Conservation (phyloP, 2,797 vertebrate genomes). For the Falco cherrug region DNA sequence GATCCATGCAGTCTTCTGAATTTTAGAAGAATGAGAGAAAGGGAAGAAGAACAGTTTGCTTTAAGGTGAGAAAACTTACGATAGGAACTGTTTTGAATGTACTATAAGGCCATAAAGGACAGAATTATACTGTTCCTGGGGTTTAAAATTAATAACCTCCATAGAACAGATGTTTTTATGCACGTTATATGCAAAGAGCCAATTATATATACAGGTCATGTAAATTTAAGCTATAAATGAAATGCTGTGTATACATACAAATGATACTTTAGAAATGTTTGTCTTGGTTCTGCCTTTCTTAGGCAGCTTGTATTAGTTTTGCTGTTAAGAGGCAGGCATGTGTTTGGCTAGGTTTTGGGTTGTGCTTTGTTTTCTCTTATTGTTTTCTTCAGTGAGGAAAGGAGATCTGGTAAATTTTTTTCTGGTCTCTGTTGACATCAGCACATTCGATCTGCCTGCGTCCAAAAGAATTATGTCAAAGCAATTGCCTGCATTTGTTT, state of each 20-base stretch:
- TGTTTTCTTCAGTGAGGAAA: constrained; percentile 17
- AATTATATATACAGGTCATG: not conserved
- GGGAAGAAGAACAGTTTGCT: not conserved
- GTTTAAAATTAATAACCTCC: not conserved
- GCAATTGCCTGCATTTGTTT: constrained; percentile 45
- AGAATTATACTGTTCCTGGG: not conserved
- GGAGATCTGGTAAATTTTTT: not conserved
- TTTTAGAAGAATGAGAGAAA: not conserved
- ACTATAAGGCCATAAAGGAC: not conserved
- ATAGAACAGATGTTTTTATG: not conserved
- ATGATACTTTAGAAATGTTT: not conserved
- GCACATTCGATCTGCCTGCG: constrained; percentile 33
- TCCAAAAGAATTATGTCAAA: constrained; percentile 60
- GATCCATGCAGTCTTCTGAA: not conserved
- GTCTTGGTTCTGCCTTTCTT: not conserved
- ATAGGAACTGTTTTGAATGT: not conserved
- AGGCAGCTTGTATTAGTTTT: not conserved
- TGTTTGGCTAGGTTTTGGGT: not conserved
- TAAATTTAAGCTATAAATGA: not conserved
- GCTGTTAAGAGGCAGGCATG: not conserved
- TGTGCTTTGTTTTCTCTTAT: constrained; percentile 18
- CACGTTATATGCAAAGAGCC: not conserved
- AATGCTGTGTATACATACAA: not conserved
- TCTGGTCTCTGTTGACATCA: constrained; percentile 61
- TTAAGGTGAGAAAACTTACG: not conserved